Base-by-base conservation (phyloP, 2,797 vertebrate genomes). In the Rousettus madagascariensis region DNA sequence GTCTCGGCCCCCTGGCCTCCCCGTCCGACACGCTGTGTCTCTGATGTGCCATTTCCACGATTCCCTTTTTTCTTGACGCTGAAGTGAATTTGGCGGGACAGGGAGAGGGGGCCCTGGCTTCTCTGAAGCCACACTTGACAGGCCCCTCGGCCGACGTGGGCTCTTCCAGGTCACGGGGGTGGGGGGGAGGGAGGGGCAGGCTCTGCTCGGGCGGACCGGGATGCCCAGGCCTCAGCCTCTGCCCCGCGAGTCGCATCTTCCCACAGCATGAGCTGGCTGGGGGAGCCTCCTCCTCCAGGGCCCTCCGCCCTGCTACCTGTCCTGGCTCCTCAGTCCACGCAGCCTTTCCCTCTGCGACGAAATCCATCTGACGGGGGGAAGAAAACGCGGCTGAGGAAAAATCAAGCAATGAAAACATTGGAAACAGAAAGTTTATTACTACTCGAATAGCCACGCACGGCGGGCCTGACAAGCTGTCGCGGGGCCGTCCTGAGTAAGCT, bases 401-500 rank as follows among this genome's bases (percentile, higher is more conserved):
- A 82, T 11, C 57, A 90, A 89, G 11, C 87, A 71, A 72, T 28
- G 59, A 55, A 86, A 90, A 6, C 38, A 79, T 55, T 55, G 71
- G 57, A 83, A 33, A 71, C 10, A 74, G 49, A 53, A 91, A 86
- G 57, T 92, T 88, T 97, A 97, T 97, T 95, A 91, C 93, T 91
- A 77, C 75, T 38, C 66, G 85, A 84, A 86, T 11, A 61, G n/a
- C 63, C 84, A 72, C 38, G 49, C 9, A 90, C 11, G 49, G 51
- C 72, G 75, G 84, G n/a, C 66, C 43, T 17, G 59, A 46, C 49
- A 69, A 74, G 26, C 26, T 69, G 63, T 43, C 79, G 74, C 61
- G 38, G 46, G 38, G 3, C 51, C 86, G 92, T 57, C 46, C 71
- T 69, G 51, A 43, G 8, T 57, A 82, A 51, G 28, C 16, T 74